These are phyloP conservation scores for Boloria euphrosyne DNA, from an alignment of 2,888 invertebrate genomes.

Conservation along the genomic window DNA sequence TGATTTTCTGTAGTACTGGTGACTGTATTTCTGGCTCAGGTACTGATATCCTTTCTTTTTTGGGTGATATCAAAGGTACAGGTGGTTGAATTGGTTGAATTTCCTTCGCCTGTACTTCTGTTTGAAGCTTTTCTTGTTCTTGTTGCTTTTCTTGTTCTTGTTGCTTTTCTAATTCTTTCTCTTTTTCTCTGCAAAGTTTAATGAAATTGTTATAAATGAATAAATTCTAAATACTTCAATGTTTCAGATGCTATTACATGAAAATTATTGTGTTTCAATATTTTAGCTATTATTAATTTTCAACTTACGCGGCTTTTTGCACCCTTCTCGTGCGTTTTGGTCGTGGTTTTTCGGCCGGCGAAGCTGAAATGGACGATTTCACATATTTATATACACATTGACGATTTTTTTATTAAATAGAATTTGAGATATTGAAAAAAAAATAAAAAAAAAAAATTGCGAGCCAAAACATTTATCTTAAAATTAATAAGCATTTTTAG, in stretches of 20 bases:
- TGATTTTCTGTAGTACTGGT: slow-evolving; percentile 48
- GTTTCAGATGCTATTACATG: too few species aligned
- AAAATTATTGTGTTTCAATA: not conserved
- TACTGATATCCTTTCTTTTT: slow-evolving; percentile 53
- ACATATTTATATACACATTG: not conserved
- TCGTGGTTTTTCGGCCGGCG: slow-evolving; percentile 65
- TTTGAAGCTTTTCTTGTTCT: slow-evolving; percentile 18
- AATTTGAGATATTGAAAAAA: too few species aligned
- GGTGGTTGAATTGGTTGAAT: slow-evolving; percentile 43
- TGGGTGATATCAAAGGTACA: slow-evolving; percentile 44
- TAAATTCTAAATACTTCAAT: not conserved
- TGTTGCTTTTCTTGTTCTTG: slow-evolving; percentile 38
- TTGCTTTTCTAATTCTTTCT: slow-evolving; percentile 46
- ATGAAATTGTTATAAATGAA: slow-evolving; percentile 8
- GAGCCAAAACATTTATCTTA: too few species aligned
- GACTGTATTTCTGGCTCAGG: slow-evolving; percentile 47
- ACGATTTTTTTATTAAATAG: too few species aligned
- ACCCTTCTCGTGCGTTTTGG: slow-evolving; percentile 67
- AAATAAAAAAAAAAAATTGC: too few species aligned
- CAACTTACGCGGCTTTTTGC: slow-evolving; percentile 65
- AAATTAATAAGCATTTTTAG: not conserved
- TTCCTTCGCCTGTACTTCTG: slow-evolving; percentile 50
- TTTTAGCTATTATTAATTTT: not conserved
- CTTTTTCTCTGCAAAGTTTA: slow-evolving; percentile 38
- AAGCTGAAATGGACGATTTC: slow-evolving; percentile 46